Conservation (phyloP, 2,113 vertebrate species). For the Salvelinus fontinalis region DNA sequence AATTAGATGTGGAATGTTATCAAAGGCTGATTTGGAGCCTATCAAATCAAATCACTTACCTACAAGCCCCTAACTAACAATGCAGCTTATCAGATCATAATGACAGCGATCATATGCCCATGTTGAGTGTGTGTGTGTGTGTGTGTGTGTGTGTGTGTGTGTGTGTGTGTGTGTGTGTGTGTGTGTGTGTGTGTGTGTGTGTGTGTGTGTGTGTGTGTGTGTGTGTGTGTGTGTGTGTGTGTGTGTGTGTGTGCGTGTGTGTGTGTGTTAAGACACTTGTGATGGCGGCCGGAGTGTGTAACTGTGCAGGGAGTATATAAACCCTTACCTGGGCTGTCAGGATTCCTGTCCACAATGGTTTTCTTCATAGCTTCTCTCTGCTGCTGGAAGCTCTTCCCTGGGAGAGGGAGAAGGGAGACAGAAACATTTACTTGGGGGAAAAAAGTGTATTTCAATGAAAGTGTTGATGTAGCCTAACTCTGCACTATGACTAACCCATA, state of each 20-base stretch:
- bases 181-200: no score
- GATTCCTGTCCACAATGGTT: slow-evolving; percentile 86
- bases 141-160: no score
- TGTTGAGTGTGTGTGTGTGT: background rate
- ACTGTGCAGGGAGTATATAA: background rate
- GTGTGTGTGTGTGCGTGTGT: background rate
- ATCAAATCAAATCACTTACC: no score
- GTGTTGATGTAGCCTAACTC: no score
- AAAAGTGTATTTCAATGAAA: background rate
- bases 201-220: no score
- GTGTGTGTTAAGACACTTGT: background rate
- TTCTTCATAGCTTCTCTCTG: slow-evolving; percentile 96
- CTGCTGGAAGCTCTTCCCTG: slow-evolving; percentile 95
- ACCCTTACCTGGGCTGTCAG: slow-evolving; percentile 86
- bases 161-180: no score
- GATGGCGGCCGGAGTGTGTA: background rate
- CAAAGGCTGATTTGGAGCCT: background rate
- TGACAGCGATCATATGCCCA: no score
- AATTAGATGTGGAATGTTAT: slow-evolving; percentile 24
- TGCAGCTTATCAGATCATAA: no score
- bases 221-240: background rate
- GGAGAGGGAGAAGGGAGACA: slow-evolving; percentile 3
- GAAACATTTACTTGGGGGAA: background rate
- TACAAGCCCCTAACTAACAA: no score
- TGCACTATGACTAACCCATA: no score